phyloP scores from a whole-genome alignment of 2,113 vertebrate species.

The Mandrillus leucophaeus region DNA sequence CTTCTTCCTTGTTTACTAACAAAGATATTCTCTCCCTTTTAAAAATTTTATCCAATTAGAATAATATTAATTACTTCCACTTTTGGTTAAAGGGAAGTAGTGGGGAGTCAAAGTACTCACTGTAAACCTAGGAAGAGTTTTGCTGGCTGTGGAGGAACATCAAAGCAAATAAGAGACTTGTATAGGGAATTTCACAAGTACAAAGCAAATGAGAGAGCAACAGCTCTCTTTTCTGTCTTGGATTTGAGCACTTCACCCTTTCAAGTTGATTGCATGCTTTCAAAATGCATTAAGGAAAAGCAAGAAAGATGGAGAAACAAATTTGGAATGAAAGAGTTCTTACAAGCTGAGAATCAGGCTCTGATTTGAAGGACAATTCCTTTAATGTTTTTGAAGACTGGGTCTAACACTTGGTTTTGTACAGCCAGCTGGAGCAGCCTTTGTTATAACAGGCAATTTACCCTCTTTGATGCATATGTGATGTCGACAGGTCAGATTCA shows the following conservation, averaged over 20 bases:
- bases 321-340: neutral
- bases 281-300: neutral
- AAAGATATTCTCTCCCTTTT: neutral
- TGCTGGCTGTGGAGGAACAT: neutral
- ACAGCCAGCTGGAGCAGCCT: neutral
- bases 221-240: neutral
- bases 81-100: neutral
- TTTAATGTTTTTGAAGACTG: neutral
- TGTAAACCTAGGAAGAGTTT: neutral
- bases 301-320: neutral
- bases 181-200: neutral
- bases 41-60: neutral
- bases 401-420: neutral
- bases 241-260: neutral
- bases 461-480: neutral
- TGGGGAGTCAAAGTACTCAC: neutral
- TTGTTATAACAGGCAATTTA: neutral
- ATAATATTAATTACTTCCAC: constrained; percentile 39
- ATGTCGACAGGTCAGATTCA: constrained; percentile 18
- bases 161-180: neutral
- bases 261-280: constrained; percentile 8
- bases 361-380: neutral
- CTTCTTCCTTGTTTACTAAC: neutral
- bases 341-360: constrained; percentile 2
- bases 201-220: neutral